Percentiles rank a stretch among this genome's conserved stretches.
Evolutionary conservation across 64 coral and sea anemone species (phyloP).

Genomic region (Astreopora myriophthalma): DNA sequence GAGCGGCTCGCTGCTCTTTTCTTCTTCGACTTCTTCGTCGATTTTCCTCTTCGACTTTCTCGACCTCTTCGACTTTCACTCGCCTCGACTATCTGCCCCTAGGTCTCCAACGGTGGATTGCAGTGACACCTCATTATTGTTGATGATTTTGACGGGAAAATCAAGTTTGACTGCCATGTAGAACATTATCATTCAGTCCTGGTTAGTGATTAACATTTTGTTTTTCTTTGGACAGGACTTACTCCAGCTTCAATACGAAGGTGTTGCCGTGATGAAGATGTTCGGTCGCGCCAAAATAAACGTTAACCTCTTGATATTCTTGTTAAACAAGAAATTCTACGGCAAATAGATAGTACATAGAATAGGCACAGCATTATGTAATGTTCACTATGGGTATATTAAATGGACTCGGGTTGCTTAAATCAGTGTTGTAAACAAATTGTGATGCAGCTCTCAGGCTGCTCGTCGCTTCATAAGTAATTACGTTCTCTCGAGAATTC

Average conservation of each 20-base stretch:
- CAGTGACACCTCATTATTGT: no score
- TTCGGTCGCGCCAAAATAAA: slow-evolving; percentile 98
- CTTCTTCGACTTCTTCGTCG: no score
- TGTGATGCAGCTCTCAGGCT: background rate
- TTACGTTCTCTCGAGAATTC: background rate
- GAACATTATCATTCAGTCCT: background rate
- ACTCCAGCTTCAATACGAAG: slow-evolving; percentile 95
- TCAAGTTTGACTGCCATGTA: background rate
- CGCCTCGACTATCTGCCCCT: no score
- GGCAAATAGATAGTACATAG: slow-evolving; percentile 78
- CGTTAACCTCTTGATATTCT: slow-evolving; percentile 94
- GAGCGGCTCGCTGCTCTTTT: no score
- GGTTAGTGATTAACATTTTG: background rate
- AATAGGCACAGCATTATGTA: background rate
- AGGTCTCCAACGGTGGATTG: no score
- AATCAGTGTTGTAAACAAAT: background rate
- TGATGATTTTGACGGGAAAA: no score
- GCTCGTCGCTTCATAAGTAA: background rate
- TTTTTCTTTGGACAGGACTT: slow-evolving; percentile 78
- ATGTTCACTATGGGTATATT: background rate
- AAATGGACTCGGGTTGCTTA: background rate
- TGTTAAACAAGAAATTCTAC: slow-evolving; percentile 99
- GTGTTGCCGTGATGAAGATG: slow-evolving; percentile 99
- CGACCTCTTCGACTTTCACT: no score
- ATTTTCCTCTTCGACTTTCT: no score